Evolutionary conservation across 2,113 vertebrate species (phyloP).

Genomic region (Sprattus sprattus): DNA sequence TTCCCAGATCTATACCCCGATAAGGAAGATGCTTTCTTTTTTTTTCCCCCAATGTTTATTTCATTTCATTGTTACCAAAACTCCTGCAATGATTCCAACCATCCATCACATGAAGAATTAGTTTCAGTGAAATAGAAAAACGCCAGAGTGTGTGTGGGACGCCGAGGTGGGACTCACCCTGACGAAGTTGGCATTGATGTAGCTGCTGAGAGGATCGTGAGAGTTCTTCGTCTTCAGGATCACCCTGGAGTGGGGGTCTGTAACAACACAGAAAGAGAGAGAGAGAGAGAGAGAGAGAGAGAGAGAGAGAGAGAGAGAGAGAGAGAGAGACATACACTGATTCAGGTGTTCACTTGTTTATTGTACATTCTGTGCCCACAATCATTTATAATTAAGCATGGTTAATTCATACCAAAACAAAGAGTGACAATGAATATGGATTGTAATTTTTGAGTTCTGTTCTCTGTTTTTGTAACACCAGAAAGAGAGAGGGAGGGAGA

Average conservation of each 20-base stretch:
- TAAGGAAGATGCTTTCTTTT: neutral
- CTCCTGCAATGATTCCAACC: neutral
- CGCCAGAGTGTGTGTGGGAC: neutral
- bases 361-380: neutral
- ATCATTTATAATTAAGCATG: neutral
- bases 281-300: neutral
- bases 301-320: neutral
- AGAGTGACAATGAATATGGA: neutral
- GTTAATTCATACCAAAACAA: neutral
- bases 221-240: conserved; percentile 82
- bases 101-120: neutral
- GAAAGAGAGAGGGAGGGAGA: no score
- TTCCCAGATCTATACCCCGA: conserved; percentile 3
- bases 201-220: conserved; percentile 85
- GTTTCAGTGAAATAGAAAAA: neutral
- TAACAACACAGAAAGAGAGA: conserved; percentile 51
- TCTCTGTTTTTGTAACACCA: neutral
- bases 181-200: conserved; percentile 96
- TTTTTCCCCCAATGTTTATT: conserved; percentile 1
- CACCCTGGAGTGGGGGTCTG: conserved; percentile 92
- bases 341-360: neutral
- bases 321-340: neutral
- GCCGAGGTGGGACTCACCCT: conserved; percentile 74
- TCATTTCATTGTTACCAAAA: neutral
- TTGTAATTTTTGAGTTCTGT: neutral